Evolutionary conservation across 2,113 vertebrate genomes (phyloP), one percentile per base, ranked within the genome.

Genomic region (Pitta sordida): DNA sequence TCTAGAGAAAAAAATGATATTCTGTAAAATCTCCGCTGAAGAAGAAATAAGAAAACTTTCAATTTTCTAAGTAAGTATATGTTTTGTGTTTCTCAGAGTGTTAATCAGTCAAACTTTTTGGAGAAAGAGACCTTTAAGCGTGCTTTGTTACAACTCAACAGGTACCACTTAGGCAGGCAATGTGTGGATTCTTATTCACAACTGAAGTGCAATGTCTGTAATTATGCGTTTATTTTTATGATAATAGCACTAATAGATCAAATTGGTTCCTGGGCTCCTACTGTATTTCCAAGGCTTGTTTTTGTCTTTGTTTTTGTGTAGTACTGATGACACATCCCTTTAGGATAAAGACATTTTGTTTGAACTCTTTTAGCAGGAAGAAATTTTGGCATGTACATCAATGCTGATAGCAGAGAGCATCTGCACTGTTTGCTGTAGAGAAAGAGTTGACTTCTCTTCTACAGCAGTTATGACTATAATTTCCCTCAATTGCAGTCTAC

Each of bases 401-500:
- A 41, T 69, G 90, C 76, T 89, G 86, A 92, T 91, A 88, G 90
- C 92, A 52, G 81, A 94, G 62, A 95, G 93, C 94, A 88, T 95
- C 93, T 89, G 58, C 63, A 68, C 82, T 74, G 49, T 96, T 96
- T 97, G 78, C 92, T 76, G 93, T 67, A 83, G 93, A 92, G 94
- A 97, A 96, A 95, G 88, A 94, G 93, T 71, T 91, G 83, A 90
- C 95, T 96, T 96, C 29, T 37, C 95, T 94, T 96, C 93, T 94
- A 79, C 56, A 85, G 96, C 93, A 97, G 95, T 97, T 97, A 94
- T 95, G 96, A 81, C 96, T 97, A 85, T 96, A 95, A 97, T 98
- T 96, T 97, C 74, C 96, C 92, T 96, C 73, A 10, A 97, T 96
- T 97, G 96, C 96, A 94, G 94, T 87, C 93, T 97, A 95, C 88